phyloP scores from a whole-genome alignment of 2,888 invertebrate species.

The Smittia aterrima region DNA sequence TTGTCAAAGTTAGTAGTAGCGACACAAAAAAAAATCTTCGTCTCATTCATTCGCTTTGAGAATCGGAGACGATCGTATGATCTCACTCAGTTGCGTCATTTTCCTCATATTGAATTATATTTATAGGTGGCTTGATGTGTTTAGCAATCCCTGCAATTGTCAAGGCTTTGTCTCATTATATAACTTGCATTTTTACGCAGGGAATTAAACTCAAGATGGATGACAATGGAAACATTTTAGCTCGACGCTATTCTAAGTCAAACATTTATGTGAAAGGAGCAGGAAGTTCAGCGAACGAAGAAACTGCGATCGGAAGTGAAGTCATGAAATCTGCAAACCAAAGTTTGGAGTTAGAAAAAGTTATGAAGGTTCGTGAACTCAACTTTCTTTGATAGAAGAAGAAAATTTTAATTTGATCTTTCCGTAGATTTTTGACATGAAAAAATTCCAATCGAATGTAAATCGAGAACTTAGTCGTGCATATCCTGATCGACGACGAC shows the following conservation, averaged over 20 bases:
- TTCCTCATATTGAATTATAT: no score
- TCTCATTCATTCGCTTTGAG: no score
- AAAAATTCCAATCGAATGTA: conserved; percentile 67
- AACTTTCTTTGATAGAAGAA: no score
- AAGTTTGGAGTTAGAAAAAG: conserved; percentile 63
- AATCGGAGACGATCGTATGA: no score
- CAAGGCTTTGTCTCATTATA: no score
- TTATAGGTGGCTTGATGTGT: not conserved
- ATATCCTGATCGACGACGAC: conserved; percentile 64
- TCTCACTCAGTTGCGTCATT: no score
- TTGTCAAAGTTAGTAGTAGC: no score
- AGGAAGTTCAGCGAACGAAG: conserved; percentile 54
- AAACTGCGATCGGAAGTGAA: conserved; percentile 67
- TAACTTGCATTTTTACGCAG: conserved; percentile 51
- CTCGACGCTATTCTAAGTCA: conserved; percentile 66
- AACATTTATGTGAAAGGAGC: conserved; percentile 64
- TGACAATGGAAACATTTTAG: conserved; percentile 67
- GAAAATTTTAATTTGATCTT: conserved; percentile 36
- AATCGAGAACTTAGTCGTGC: conserved; percentile 65
- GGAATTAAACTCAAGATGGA: conserved; percentile 73
- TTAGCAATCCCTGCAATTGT: not conserved
- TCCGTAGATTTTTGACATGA: conserved; percentile 66
- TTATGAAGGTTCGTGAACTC: conserved; percentile 68
- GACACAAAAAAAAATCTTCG: no score
- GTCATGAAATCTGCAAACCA: conserved; percentile 64